Base-by-base conservation (phyloP, 2,113 vertebrate genomes). In the Eublepharis macularius region DNA sequence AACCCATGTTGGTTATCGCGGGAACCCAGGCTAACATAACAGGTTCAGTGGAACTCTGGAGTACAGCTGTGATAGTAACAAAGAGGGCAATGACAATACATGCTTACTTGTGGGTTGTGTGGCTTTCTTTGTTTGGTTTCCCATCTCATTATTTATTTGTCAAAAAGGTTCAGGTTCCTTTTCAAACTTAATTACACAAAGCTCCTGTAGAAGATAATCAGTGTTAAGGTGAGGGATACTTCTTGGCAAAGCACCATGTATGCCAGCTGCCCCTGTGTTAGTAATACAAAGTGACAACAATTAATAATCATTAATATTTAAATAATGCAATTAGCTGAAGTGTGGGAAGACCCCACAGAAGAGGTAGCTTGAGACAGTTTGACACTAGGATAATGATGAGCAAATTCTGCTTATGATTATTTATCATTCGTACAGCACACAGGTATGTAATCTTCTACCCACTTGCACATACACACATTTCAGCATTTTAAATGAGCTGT, bases 231-330 rank as follows among this genome's bases (percentile, higher is more conserved):
- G 85, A 92, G 82, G 74, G 49, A 83, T 89, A 87, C 80, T 91
- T 90, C 83, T 94, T 89, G 92, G 89, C 92, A 91, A 94, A 92
- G 89, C 76, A 82, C 76, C 76, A 12, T 85, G 91, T 65, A 39
- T 93, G 90, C 88, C 90, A 93, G 91, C 93, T 93, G 87, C 89
- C 90, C 69, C 19, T 24, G 80, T 86, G 92, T 93, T 94, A 93
- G 93, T 93, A 94, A 94, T 93, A 84, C 87, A 94, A 94, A 76
- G 76, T 76, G 88, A 94, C 93, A 93, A 80, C 77, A 86, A 80
- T 93, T 94, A 93, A 94, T 92, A 90, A 91, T 92, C 90, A 94
- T 93, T 93, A 94, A 94, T 92, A 94, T 86, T 80, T 73, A 86
- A 93, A 94, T 94, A 95, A 92, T 90, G 82, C 89, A 92, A 93